phyloP scores from a whole-genome alignment of 2,888 invertebrate genomes.

The Drosophila picticornis region DNA sequence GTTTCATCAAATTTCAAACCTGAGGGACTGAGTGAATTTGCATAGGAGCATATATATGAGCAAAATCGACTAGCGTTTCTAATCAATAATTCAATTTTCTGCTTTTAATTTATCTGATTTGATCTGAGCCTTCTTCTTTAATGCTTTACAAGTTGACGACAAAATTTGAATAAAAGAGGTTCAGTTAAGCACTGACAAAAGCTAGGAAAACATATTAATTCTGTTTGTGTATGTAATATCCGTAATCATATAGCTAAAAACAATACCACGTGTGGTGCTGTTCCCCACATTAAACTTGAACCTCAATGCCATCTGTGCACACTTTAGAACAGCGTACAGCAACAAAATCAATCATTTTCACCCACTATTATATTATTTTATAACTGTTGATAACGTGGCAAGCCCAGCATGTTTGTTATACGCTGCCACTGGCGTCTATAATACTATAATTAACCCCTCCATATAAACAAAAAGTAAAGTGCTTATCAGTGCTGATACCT shows the following conservation, averaged over 20 bases:
- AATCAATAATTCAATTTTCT: not conserved
- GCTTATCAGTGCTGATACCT: conserved; percentile 26
- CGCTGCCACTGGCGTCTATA: conserved; percentile 16
- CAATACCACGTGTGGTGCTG: not conserved
- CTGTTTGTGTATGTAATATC: not conserved
- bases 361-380: conserved; percentile 9
- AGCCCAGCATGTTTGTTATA: not conserved
- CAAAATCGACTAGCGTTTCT: not conserved
- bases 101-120: not conserved
- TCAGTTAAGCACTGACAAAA: not conserved
- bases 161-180: not conserved
- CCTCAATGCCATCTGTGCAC: conserved; percentile 14
- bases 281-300: conserved; percentile 3
- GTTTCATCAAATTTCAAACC: not conserved
- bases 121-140: not conserved
- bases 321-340: not conserved
- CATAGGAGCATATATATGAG: not conserved
- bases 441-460: conserved; percentile 4
- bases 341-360: conserved; percentile 20
- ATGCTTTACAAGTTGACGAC: not conserved
- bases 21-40: not conserved
- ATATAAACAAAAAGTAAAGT: conserved; percentile 21
- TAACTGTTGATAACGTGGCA: conserved; percentile 19
- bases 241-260: not conserved
- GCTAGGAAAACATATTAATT: not conserved